Evolutionary conservation across 2,888 invertebrate species (phyloP), one percentile per base, ranked within the genome.

Genomic region (Nudaria mundana): DNA sequence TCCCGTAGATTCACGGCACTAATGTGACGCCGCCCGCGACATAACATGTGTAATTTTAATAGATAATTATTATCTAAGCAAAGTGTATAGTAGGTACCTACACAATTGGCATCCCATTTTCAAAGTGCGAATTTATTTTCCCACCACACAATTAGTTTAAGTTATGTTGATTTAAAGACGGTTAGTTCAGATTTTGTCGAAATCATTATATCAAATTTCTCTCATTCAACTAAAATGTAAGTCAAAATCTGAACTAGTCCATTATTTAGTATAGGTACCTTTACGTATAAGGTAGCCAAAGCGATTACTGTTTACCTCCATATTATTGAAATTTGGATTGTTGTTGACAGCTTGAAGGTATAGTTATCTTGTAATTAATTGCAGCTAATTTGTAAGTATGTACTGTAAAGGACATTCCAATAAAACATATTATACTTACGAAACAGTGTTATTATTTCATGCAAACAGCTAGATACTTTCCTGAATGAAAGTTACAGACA

Each of bases 361-460:
- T 56, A 60, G 56, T 57, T 60, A 65, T 60, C 4, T 38, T 68
- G 65, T 61, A 65, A 57, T 62, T 64, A 61, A 65, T 63, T 50
- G 64, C 67, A 67, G 67, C 57, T 69, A 62, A 52, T 57, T 75
- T 71, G 63, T 79, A 67, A 65, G 66, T 76, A 67, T 65, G 66
- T 76, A 72, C 67, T 76, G 66, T 77, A 76, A 75, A 70, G 66
- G 66, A 85, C 84, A 85, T 85, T 85, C 84, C 84, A 85, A 81
- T 79, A 73, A 81, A 68, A 63, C 51, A 56, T 78, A 74, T 79
- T n/a, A 71, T 79, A 78, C 73, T 72, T 75, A 69, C 70, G 28
- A 28, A 6, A 12, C 1, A 4, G 1, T 11, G 8, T 11, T 20
- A 10, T 31, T 31, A 31, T 31, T 22, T 18, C 8, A 4, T 1